Evolutionary conservation across 2,888 invertebrate species (phyloP), one percentile per base, ranked within the genome.

Genomic region (Hetaerina titia): DNA sequence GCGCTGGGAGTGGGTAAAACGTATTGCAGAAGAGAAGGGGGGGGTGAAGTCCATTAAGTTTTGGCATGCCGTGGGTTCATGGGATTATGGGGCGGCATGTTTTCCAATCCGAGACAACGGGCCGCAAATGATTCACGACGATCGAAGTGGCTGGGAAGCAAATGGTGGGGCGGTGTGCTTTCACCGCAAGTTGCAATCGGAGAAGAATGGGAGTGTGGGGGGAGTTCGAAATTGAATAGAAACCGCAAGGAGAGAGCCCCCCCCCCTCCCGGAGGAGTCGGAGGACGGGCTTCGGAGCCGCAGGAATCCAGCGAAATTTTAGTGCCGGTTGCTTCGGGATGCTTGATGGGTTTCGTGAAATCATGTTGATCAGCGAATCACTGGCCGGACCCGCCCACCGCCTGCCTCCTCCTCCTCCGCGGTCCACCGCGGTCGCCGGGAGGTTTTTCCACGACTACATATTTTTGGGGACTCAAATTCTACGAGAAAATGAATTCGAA

Each of bases 301-400:
- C 92, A 92, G 69, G 69, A 92, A 92, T 92, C 69, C 92, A n/a
- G 69, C 92, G 56, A 92, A 92, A 92, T 92, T 92, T 92, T 64
- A 92, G 22, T 64, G 69, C 56, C 92, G 56, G 69, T 92, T 60
- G 92, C 56, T 92, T 74, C 92, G 45, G 56, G 92, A 64, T n/a
- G 13, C 56, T 25, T 69, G 13, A 74, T 92, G 56, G 69, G 25
- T 64, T 64, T 69, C 92, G 31, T 31, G 81, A n/a, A 31, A 81
- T 81, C 81, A 25, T 81, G 81, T 81, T 31, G 81, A 81, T 81
- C 25, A 15, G 81, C 25, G 81, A 81, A 81, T 31, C 4, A 81
- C 11, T 31, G 81, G 25, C 25, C 8, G 25, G 31, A 11, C 25
- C 31, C 74, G 9, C 25, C 11, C 81, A 1, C 31, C 13, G 81